Percentiles rank a stretch among this genome's conserved stretches.
Conservation (phyloP, 2,113 vertebrate genomes). For the Leucopsar rothschildi region DNA sequence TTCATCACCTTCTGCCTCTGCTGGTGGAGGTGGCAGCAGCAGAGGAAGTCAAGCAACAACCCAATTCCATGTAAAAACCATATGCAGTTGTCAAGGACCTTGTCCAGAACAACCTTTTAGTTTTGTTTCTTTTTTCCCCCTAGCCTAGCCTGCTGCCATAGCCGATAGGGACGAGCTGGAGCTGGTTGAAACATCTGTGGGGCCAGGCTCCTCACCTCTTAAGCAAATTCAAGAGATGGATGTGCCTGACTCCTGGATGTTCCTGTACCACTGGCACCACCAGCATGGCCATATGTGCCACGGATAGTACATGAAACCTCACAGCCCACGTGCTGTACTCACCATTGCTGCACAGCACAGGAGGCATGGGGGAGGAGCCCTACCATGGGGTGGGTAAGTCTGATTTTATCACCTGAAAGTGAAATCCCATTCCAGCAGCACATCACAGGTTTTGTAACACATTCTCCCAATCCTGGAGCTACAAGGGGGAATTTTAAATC, state of each 20-base stretch:
- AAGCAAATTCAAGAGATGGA: not conserved
- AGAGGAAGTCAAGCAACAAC: not conserved
- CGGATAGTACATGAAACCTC: accelerated
- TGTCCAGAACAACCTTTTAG: not conserved
- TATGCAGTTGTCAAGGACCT: not conserved
- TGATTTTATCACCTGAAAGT: slow-evolving; percentile 21
- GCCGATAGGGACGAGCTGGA: not conserved
- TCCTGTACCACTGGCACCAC: not conserved
- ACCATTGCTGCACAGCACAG: accelerated
- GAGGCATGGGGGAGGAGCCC: accelerated
- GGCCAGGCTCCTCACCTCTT: not conserved
- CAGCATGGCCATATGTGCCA: accelerated
- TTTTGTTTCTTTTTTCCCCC: not conserved
- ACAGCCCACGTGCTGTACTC: accelerated
- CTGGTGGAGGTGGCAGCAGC: not conserved
- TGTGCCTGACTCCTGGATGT: not conserved
- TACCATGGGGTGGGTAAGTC: not conserved
- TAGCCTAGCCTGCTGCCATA: not conserved
- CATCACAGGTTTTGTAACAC: not conserved
- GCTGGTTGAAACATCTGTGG: not conserved
- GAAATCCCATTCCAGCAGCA: not conserved
- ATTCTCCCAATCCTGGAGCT: not conserved
- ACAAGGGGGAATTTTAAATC: not conserved
- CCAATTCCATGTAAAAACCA: not conserved
- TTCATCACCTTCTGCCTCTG: not conserved